These are phyloP conservation scores for Apolygus lucorum DNA, from an alignment of 1,140 invertebrate genomes.

Conservation along the genomic window DNA sequence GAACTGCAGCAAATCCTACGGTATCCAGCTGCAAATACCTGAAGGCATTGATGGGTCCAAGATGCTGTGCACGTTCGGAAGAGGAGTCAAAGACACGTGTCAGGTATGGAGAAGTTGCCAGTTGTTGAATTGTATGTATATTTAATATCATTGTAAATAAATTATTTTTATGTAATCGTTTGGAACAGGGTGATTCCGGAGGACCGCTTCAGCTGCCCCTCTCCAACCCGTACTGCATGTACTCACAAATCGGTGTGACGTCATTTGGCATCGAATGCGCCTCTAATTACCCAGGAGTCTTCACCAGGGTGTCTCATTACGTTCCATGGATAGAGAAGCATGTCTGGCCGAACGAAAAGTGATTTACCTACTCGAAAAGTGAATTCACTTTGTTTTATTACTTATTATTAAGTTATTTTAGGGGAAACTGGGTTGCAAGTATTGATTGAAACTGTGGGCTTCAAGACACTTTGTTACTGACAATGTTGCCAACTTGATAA, in stretches of 20 bases:
- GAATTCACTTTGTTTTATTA: too few relatives aligned
- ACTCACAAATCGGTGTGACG: slow-evolving; percentile 44
- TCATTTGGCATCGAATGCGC: slow-evolving; percentile 41
- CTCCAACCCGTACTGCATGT: slow-evolving; percentile 42
- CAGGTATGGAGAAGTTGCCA: slow-evolving; percentile 52
- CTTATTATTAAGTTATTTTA: too few relatives aligned
- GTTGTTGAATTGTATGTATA: too few relatives aligned
- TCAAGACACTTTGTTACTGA: too few relatives aligned
- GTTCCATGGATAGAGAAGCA: slow-evolving; percentile 56
- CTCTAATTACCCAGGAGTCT: slow-evolving; percentile 49
- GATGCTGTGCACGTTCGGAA: slow-evolving; percentile 49
- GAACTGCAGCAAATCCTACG: slow-evolving; percentile 32
- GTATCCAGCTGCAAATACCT: background rate
- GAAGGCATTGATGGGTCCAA: background rate
- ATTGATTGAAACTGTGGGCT: too few relatives aligned
- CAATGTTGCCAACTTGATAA: too few relatives aligned
- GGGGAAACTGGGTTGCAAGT: too few relatives aligned
- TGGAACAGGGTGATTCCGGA: slow-evolving; percentile 46
- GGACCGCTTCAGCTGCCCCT: slow-evolving; percentile 40
- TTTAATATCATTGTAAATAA: too few relatives aligned
- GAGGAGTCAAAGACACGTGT: slow-evolving; percentile 58
- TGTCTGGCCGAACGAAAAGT: too few relatives aligned
- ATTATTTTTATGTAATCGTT: too few relatives aligned
- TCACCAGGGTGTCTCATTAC: slow-evolving; percentile 56
- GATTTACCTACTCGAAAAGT: too few relatives aligned